Percentiles rank a stretch among this genome's conserved stretches.
phyloP scores from a whole-genome alignment of 2,113 vertebrate species.

The Epinephelus moara region DNA sequence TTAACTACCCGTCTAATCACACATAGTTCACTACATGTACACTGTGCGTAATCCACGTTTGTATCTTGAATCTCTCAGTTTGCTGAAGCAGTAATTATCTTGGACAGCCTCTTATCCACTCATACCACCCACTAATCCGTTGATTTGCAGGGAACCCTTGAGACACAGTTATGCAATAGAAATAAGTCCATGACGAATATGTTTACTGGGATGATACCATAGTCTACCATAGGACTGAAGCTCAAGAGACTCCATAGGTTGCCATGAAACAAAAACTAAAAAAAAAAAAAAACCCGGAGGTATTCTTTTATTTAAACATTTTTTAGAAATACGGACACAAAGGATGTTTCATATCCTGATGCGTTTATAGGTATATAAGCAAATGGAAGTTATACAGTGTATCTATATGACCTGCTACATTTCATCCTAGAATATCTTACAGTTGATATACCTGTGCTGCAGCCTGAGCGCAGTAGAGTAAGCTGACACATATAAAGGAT shows the following conservation, averaged over 20 bases:
- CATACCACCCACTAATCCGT: slow-evolving; percentile 63
- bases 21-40: too few relatives aligned
- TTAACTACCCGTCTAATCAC: too few relatives aligned
- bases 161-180: slow-evolving; percentile 67
- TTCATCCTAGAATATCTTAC: background rate
- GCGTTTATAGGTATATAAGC: background rate
- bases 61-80: slow-evolving; percentile 6
- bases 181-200: slow-evolving; percentile 61
- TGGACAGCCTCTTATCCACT: slow-evolving; percentile 61
- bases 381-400: background rate
- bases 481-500: slow-evolving; percentile 65
- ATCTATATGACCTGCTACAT: background rate
- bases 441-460: background rate
- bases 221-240: slow-evolving; percentile 58
- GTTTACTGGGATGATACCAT: slow-evolving; percentile 34
- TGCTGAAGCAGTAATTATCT: slow-evolving; percentile 31
- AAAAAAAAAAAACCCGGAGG: background rate
- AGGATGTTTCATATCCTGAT: background rate
- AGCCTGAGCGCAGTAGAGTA: slow-evolving; percentile 8
- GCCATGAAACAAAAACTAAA: slow-evolving; percentile 45
- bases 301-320: background rate
- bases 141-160: slow-evolving; percentile 59
- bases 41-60: background rate
- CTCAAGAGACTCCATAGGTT: slow-evolving; percentile 37
- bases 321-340: background rate